phyloP scores from a whole-genome alignment of 2,113 vertebrate species.

The Sceloporus tristichus region DNA sequence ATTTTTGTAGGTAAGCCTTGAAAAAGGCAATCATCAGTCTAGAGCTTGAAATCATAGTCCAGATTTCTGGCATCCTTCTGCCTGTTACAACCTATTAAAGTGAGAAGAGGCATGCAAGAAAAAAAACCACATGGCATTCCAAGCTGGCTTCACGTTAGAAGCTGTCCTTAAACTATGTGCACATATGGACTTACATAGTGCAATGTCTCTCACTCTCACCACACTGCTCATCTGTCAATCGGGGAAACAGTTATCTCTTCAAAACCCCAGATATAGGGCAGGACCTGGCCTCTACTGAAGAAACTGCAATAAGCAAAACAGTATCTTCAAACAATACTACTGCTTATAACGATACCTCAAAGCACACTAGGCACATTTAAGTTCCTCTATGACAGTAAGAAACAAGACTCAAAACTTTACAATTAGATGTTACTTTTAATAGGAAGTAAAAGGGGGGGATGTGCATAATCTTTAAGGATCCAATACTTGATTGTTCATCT shows the following conservation, averaged over 20 bases:
- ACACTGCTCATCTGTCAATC: background rate
- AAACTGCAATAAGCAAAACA: background rate
- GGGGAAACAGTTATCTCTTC: background rate
- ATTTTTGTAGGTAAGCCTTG: background rate
- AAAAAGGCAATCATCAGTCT: background rate
- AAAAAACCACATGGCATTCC: background rate
- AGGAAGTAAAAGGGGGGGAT: conserved; percentile 42
- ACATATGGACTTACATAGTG: background rate
- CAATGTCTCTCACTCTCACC: background rate
- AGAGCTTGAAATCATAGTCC: background rate
- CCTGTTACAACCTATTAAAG: background rate
- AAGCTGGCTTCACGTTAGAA: background rate
- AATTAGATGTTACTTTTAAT: conserved; percentile 72
- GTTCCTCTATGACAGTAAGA: conserved; percentile 16
- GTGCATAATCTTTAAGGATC: conserved; percentile 47
- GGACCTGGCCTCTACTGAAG: background rate
- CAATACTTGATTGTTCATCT: conserved; percentile 65
- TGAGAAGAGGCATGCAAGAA: background rate
- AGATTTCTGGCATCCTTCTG: background rate
- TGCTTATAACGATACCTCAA: background rate
- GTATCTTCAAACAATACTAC: background rate
- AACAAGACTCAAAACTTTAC: conserved; percentile 50
- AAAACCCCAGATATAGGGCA: background rate
- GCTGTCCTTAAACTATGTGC: background rate
- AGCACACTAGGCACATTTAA: conserved; percentile 27